Conservation (phyloP, 2,113 vertebrate species). For the Anser brachyrhynchus region DNA sequence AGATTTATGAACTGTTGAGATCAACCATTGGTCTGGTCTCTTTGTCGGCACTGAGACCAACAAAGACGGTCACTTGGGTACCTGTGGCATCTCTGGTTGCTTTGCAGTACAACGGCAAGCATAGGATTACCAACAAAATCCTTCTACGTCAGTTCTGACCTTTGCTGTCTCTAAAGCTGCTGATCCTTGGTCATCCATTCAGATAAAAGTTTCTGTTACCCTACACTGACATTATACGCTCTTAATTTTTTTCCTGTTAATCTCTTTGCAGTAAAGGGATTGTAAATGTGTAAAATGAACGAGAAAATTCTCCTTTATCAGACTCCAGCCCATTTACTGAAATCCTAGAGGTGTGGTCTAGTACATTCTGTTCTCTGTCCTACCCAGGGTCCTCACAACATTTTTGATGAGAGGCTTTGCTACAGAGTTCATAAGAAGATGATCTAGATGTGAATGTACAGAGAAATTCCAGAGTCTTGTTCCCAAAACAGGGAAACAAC, state of each 20-base stretch:
- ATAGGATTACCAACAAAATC: not conserved
- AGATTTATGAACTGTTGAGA: not conserved
- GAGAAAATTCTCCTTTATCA: not conserved
- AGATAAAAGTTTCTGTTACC: not conserved
- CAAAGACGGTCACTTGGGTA: not conserved
- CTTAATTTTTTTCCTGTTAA: not conserved
- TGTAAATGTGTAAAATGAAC: not conserved
- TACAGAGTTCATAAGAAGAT: not conserved
- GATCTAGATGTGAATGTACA: not conserved
- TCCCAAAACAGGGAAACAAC: not conserved
- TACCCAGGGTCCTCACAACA: not conserved
- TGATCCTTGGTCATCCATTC: not conserved
- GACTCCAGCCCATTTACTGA: not conserved
- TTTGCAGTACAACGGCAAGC: not conserved
- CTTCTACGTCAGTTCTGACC: not conserved
- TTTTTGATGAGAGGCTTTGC: not conserved
- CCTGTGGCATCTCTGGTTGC: not conserved
- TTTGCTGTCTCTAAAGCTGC: not conserved
- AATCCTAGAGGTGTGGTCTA: not conserved
- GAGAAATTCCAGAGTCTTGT: accelerated
- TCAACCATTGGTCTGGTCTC: not conserved
- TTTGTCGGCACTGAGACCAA: not conserved
- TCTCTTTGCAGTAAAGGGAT: not conserved
- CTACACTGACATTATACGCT: not conserved
- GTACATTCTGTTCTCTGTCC: not conserved